Evolutionary conservation across 2,797 vertebrate genomes (phyloP), one percentile per base, ranked within the genome.

Genomic region (Pteropus rufus): DNA sequence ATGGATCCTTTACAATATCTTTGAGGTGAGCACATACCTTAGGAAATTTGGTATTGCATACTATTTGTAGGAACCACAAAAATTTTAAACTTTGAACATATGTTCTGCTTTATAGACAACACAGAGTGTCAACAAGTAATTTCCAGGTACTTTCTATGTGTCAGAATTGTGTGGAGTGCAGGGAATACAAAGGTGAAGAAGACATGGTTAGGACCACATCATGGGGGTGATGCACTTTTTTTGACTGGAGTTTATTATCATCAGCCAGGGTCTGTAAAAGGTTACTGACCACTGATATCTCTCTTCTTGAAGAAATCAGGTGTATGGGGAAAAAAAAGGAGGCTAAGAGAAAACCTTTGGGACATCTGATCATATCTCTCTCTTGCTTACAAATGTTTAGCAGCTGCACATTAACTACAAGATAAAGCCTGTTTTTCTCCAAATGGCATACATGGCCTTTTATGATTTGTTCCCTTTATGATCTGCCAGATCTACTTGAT

Each of bases 41-140:
- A 87, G 54, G 58, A 73, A 44, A 29, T 83, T 93, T 89, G 64
- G 52, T 44, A 52, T 60, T 82, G 12, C 39, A 36, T 86, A 70
- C 14, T 82, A 36, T 93, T 89, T 83, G 31, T 81, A 94, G 89
- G 44, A 92, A 93, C 86, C 56, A 95, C n/a, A 91, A 70, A 69
- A 95, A 31, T 73, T 91, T 84, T 82, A 93, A 93, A 87, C 41
- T 81, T 89, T 86, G 87, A 84, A 85, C 4, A 8, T 72, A 58
- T 81, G 31, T 80, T 91, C 21, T 91, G 24, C 80, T 76, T 62
- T 65, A 89, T 31, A 49, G 79, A 77, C 5, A 76, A 85, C 7
- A 79, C 56, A 52, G 46, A 58, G 8, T 76, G 26, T 93, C 52
- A 88, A 34, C n/a, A 77, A 86, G 26, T 29, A 79, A 87, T 92